Percentiles rank a stretch among this genome's conserved stretches.
Conservation (phyloP, 2,113 vertebrate genomes). For the Typhlomys cinereus region DNA sequence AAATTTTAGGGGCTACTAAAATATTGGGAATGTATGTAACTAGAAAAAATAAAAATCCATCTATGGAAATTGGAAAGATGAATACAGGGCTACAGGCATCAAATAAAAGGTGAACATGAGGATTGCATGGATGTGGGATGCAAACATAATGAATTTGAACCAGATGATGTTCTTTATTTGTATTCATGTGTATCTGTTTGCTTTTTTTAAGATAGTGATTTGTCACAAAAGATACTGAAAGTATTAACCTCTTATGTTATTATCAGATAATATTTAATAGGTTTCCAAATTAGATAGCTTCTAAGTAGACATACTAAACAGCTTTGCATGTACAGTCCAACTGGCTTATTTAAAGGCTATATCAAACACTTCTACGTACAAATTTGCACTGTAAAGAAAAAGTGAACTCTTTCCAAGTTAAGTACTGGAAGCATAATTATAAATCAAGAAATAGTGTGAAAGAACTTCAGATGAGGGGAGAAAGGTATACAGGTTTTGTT, state of each 20-base stretch:
- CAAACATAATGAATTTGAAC: slow-evolving; percentile 54
- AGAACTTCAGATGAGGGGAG: not conserved
- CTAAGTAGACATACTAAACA: not conserved
- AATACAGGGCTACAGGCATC: slow-evolving; percentile 4
- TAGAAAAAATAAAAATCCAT: slow-evolving; percentile 58
- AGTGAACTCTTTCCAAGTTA: not conserved
- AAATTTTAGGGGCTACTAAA: slow-evolving; percentile 38
- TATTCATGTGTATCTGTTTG: slow-evolving; percentile 31
- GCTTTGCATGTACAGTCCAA: not conserved
- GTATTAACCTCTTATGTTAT: not conserved
- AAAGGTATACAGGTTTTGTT: not conserved
- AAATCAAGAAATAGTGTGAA: not conserved
- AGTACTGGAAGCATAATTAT: not conserved
- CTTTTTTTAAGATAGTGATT: slow-evolving; percentile 39
- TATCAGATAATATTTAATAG: not conserved
- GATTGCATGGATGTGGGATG: not conserved
- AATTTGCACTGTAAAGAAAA: not conserved
- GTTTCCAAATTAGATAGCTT: slow-evolving; percentile 37
- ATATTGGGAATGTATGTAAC: slow-evolving; percentile 19
- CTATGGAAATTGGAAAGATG: slow-evolving; percentile 56
- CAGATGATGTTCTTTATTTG: slow-evolving; percentile 1
- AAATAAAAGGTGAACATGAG: slow-evolving; percentile 26
- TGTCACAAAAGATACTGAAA: not conserved
- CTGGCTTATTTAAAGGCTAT: not conserved
- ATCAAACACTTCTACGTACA: not conserved